Base-by-base conservation (phyloP, 2,797 vertebrate genomes). In the Nannoperca australis region DNA sequence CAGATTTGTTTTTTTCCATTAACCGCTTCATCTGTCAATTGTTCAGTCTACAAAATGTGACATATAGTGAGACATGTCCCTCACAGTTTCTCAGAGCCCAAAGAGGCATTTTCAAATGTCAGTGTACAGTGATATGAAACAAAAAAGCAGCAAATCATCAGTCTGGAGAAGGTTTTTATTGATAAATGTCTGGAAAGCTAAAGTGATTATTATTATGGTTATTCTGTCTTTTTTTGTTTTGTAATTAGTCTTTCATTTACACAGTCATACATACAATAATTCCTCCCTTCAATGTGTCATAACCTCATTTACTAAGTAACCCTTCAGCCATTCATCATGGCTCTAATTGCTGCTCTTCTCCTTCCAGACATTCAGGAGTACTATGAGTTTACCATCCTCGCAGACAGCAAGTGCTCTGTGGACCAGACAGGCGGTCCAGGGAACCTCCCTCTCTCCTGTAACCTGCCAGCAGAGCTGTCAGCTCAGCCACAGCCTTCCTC, bases 321-420 rank as follows among this genome's bases (percentile, higher is more conserved):
- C 51, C 5, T 27, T 68, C 3, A 65, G 1, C 76, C 34, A 44
- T 12, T 69, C 10, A n/a, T 76, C 7, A 20, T 56, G 2, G 6
- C 18, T 78, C 1, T 68, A 24, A 76, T 78, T 2, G 78, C 2
- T 70, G 50, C 18, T 32, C 22, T 32, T 70, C 36, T 76, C n/a
- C 49, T 56, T 70, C 22, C 85, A 98, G 94, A 94, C 62, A 94
- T 94, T 73, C 94, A 94, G 84, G 94, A 94, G 68, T 94, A 87
- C 84, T 94, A 94, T 13, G 94, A 94, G 83, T 51, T 91, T 73
- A 92, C 89, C 1, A 40, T 94, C 60, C 69, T 73, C 20, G 50
- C 74, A 17, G 91, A 92, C 70, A 84, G 50, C 18, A 83, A 79
- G 17, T 30, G 1, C 49, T 82, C 86, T 64, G 68, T 20, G 10